Base-by-base conservation (phyloP, 2,113 vertebrate species). In the Marcusenius ussheri region DNA sequence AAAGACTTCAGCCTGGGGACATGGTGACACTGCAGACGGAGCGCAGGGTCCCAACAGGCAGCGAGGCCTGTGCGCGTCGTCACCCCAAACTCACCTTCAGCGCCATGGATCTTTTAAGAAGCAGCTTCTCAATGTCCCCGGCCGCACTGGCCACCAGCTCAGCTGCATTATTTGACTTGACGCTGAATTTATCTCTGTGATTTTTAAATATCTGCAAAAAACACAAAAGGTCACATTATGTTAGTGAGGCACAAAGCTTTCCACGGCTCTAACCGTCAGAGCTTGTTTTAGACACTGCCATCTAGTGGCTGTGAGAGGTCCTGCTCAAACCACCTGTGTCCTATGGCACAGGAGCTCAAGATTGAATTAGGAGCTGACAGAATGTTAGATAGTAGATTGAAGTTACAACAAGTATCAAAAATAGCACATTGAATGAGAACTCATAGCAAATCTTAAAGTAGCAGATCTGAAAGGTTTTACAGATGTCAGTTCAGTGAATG, bases 71-170 rank as follows among this genome's bases (percentile, higher is more conserved):
- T 8, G 21, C 2, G 42, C 6, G 2, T 11, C 6, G 7, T 77
- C 39, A 2, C 39, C 17, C 1, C 13, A 11, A 8, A 96, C 97
- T 97, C 91, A 99, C 98, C 96, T 96, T 96, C 7, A 99, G 93
- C 50, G 98, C 98, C 93, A 94, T 94, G 2, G 98, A 98, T 88
- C 98, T 96, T 84, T 97, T 98, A 83, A 94, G 95, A 46, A 99
- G 95, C 87, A 99, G 96, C 45, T 94, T 97, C 93, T 99, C 97
- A 31, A 99, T 99, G 89, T 98, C 96, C 90, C 95, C 95, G 17
- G 98, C 97, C 91, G 98, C 98, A 49, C 96, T 96, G 92, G 95
- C 95, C 91, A 99, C 98, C 91, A 99, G 94, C 24, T 97, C 92
- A 11, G 90, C 93, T 47, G 98, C 96, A 53, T 98, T 96, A 93